Evolutionary conservation across 2,888 invertebrate genomes (phyloP).

Genomic region (Drosophila prolongata): DNA sequence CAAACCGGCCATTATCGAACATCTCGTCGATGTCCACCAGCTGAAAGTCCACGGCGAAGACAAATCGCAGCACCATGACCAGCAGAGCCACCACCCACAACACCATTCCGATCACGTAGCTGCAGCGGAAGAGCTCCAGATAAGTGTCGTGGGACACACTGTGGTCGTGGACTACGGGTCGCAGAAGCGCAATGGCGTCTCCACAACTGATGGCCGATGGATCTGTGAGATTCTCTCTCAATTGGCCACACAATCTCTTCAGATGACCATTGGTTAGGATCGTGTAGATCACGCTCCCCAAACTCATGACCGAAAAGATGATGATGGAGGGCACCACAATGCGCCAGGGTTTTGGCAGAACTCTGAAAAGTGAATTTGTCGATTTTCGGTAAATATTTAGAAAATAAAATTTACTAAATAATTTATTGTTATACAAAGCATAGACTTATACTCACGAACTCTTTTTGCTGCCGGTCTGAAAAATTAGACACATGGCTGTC

Average conservation of each 20-base stretch:
- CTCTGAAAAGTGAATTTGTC: slow-evolving; percentile 53
- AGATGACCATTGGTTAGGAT: slow-evolving; percentile 74
- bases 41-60: slow-evolving; percentile 81
- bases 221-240: slow-evolving; percentile 70
- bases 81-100: slow-evolving; percentile 78
- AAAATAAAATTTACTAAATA: too few relatives aligned
- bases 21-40: slow-evolving; percentile 76
- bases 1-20: slow-evolving; percentile 52
- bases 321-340: slow-evolving; percentile 82
- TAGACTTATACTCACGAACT: slow-evolving; percentile 64
- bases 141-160: slow-evolving; percentile 71
- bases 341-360: slow-evolving; percentile 83
- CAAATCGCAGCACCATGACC: slow-evolving; percentile 77
- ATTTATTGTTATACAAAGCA: too few relatives aligned
- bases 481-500: slow-evolving; percentile 82
- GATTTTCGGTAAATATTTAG: too few relatives aligned
- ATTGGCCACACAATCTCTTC: slow-evolving; percentile 69
- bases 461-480: slow-evolving; percentile 80
- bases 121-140: slow-evolving; percentile 70
- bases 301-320: slow-evolving; percentile 78
- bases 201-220: slow-evolving; percentile 78
- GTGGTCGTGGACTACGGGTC: slow-evolving; percentile 75
- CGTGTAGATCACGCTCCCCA: slow-evolving; percentile 69
- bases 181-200: slow-evolving; percentile 77
- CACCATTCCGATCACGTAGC: slow-evolving; percentile 71